These are phyloP conservation scores for Adineta ricciae DNA, from an alignment of 2,888 invertebrate species.

Conservation along the genomic window DNA sequence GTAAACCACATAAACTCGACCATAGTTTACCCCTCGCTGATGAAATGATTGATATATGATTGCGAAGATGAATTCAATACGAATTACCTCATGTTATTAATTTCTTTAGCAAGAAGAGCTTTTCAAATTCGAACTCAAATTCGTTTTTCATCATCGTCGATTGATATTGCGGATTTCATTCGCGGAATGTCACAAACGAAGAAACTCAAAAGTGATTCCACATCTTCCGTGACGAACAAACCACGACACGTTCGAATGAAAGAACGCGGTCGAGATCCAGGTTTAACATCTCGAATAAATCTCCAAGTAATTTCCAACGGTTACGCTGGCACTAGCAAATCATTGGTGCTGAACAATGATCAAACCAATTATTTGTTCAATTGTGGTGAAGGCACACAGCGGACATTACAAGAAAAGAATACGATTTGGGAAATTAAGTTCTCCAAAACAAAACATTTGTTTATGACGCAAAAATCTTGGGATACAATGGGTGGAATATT, in stretches of 20 bases:
- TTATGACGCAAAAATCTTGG: constrained; percentile 75
- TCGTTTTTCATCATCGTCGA: background rate
- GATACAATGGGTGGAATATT: constrained; percentile 74
- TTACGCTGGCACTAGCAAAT: constrained; percentile 36
- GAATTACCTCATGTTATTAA: background rate
- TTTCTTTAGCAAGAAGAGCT: background rate
- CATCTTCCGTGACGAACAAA: background rate
- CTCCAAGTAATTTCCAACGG: constrained; percentile 38
- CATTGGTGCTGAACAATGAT: constrained; percentile 37
- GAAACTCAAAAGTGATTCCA: background rate
- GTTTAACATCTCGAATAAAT: background rate
- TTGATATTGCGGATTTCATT: constrained; percentile 7
- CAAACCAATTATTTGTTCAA: constrained; percentile 67
- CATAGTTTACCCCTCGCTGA: background rate
- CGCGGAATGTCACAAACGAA: background rate
- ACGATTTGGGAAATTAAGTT: constrained; percentile 58
- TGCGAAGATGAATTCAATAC: background rate
- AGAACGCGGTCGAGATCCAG: background rate
- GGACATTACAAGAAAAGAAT: constrained; percentile 64
- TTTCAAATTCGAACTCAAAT: background rate
- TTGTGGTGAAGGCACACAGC: constrained; percentile 82
- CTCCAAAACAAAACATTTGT: constrained; percentile 65
- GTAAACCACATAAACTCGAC: background rate
- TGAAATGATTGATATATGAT: background rate
- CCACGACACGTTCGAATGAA: background rate